These are phyloP conservation scores for Epinephelus moara DNA, from an alignment of 2,113 vertebrate genomes.

Conservation along the genomic window DNA sequence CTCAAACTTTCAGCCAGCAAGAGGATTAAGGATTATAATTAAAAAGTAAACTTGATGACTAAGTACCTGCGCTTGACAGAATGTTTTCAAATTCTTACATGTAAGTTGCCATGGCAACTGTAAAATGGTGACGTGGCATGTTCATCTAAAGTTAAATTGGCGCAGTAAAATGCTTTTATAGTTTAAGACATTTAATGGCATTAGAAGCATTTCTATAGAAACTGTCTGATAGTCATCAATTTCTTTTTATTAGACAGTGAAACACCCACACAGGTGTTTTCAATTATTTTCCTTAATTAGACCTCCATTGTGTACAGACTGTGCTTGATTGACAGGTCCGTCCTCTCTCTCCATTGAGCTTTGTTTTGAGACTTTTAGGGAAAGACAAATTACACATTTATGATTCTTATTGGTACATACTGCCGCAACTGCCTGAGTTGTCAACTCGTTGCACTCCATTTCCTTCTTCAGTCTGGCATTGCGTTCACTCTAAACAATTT, in stretches of 20 bases:
- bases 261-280: background rate
- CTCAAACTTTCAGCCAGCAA: conserved; percentile 72
- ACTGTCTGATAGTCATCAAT: background rate
- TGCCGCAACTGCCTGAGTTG: too few species aligned
- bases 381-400: too few species aligned
- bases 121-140: background rate
- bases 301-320: background rate
- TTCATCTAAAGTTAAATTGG: background rate
- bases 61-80: conserved; percentile 70
- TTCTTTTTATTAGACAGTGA: background rate
- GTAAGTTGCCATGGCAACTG: conserved; percentile 38
- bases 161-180: background rate
- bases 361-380: too few species aligned
- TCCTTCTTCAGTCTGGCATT: too few species aligned
- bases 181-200: background rate
- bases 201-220: background rate
- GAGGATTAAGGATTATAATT: conserved; percentile 82
- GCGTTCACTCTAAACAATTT: too few species aligned
- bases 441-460: too few species aligned
- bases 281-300: background rate
- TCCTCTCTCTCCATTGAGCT: background rate
- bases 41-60: conserved; percentile 83
- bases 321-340: background rate
- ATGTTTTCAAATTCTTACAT: conserved; percentile 40
- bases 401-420: too few species aligned